Base-by-base conservation (phyloP, 2,888 invertebrate species). In the Trachelus troglodyta region DNA sequence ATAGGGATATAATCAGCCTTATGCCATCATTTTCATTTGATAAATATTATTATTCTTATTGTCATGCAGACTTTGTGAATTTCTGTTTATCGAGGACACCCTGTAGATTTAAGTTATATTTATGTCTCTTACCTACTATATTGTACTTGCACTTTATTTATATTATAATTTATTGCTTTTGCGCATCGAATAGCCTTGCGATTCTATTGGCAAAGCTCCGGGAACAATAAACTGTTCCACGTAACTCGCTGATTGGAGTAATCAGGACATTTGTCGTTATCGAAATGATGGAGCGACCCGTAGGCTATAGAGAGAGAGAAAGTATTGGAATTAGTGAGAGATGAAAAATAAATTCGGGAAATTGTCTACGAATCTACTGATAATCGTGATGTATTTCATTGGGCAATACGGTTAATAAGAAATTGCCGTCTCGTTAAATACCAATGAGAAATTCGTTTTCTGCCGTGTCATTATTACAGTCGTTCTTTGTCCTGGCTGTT, bases 1-100 rank as follows among this genome's bases (percentile, higher is more conserved):
- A 74, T 73, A 74, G 30, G 37, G 30, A 40, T 34, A 74, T 40
- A 76, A 78, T 76, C 79, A 76, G 79, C 90, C 89, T 86, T 89
- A 88, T 90, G 90, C 84, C 86, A 82, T 79, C 81, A 1, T 56
- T 56, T 23, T 82, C 84, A 88, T 90, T 91, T 90, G 87, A 90
- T 86, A 90, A 91, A 91, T 89, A 91, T 90, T 88, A 89, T 56
- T 56, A 23, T 56, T 23, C 6, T 56, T 56, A 56, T 23, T 56
- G 9, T 23, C 23, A 15, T 6, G 40, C 4, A 34, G 23, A 23
- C 4, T 56, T 9, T 2, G 9, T 23, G 23, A 56, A 23, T 56
- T 56, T 15, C 6, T 56, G 56, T 56, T 9, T 56, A 9, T 56
- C 56, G 15, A 0, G 40, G 6, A 40, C 23, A 15, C 15, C 40